phyloP scores from a whole-genome alignment of 2,113 vertebrate genomes.

The Chloropsis cyanopogon region DNA sequence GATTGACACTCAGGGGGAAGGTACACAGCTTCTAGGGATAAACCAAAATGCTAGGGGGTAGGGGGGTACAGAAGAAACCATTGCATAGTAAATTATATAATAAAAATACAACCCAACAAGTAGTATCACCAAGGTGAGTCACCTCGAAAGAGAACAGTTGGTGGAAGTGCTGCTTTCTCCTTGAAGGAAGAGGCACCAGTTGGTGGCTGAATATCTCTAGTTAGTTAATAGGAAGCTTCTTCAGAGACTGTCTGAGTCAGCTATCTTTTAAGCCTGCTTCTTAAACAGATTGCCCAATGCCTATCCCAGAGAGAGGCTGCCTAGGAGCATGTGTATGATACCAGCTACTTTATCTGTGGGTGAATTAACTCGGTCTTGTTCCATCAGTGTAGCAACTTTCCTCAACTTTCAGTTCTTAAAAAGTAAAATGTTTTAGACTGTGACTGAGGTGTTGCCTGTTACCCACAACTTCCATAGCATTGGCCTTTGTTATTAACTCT shows the following conservation, averaged over 20 bases:
- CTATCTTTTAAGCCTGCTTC: neutral
- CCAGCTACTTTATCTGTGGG: neutral
- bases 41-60: no score
- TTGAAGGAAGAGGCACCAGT: neutral
- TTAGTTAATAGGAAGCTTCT: neutral
- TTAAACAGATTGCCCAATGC: neutral
- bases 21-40: no score
- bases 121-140: neutral
- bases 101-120: no score
- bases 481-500: neutral
- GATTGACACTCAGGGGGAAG: no score
- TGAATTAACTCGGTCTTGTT: conserved; percentile 7
- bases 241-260: neutral
- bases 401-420: neutral
- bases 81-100: no score
- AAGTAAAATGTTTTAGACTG: neutral
- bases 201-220: neutral
- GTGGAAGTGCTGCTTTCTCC: neutral
- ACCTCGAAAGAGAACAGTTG: neutral
- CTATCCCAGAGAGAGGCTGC: neutral
- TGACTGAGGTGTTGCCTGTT: neutral
- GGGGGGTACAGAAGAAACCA: no score
- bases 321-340: neutral
- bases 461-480: neutral
- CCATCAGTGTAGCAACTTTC: neutral